A percentile compares a stretch with the other conserved stretches of the same genome.
Conservation (phyloP, 2,113 vertebrate genomes). For the Kobus ellipsiprymnus region DNA sequence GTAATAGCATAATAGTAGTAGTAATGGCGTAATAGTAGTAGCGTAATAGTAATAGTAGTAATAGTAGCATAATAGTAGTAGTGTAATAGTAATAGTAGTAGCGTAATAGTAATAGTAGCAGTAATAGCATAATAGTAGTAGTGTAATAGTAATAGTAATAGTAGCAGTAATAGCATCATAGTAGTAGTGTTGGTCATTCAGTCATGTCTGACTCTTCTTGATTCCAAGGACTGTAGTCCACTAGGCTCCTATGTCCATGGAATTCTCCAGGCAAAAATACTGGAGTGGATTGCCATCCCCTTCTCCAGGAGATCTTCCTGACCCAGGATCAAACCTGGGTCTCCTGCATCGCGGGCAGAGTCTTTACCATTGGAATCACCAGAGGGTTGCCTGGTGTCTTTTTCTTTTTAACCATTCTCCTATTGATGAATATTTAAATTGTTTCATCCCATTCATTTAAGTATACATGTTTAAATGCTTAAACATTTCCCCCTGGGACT, state of each 20-base stretch:
- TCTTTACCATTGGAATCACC: neutral
- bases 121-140: neutral
- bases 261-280: neutral
- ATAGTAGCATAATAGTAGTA: neutral
- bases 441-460: too few species aligned
- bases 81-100: neutral
- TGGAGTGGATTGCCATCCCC: neutral
- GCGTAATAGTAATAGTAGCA: too few species aligned
- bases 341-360: neutral
- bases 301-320: neutral
- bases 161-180: too few species aligned
- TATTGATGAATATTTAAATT: neutral
- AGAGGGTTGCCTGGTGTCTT: neutral
- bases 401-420: neutral
- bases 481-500: neutral
- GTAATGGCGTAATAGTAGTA: too few species aligned
- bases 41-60: too few species aligned
- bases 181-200: rapidly evolving
- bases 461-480: neutral
- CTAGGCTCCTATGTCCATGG: neutral
- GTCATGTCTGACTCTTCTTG: neutral
- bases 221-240: neutral
- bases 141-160: too few species aligned
- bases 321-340: neutral
- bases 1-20: too few species aligned